Evolutionary conservation across 2,113 vertebrate genomes (phyloP).

Genomic region (Syrrhaptes paradoxus): DNA sequence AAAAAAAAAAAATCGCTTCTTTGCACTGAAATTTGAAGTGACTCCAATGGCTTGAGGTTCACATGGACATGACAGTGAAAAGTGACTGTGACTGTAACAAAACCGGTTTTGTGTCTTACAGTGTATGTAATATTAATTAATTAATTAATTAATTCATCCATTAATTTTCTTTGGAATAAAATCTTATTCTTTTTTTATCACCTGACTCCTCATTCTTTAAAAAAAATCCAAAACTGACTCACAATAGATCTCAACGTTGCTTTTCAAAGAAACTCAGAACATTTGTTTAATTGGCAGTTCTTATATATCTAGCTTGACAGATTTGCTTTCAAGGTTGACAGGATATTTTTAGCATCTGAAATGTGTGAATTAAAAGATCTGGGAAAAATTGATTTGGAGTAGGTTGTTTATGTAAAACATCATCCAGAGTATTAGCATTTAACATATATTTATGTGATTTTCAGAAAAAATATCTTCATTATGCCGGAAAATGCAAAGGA

Average conservation of each 20-base stretch:
- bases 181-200: constrained; percentile 29
- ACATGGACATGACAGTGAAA: neutral
- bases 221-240: neutral
- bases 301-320: constrained; percentile 60
- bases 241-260: constrained; percentile 41
- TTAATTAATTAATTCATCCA: constrained; percentile 35
- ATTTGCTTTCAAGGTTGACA: constrained; percentile 65
- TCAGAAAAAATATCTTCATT: constrained; percentile 1
- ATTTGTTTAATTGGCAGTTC: neutral
- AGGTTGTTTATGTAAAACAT: constrained; percentile 54
- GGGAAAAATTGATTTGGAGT: constrained; percentile 23
- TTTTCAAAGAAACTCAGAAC: constrained; percentile 41
- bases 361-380: constrained; percentile 44
- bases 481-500: constrained; percentile 11
- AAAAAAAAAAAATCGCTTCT: too few relatives aligned
- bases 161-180: constrained; percentile 62
- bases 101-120: neutral
- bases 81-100: neutral
- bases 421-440: constrained; percentile 54
- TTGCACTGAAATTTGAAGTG: neutral
- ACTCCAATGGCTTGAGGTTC: neutral
- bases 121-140: neutral
- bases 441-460: constrained; percentile 18
- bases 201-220: constrained; percentile 44
- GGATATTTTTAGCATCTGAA: constrained; percentile 63